Evolutionary conservation across 1,140 invertebrate genomes (phyloP), one percentile per base, ranked within the genome.

Genomic region (Cryptotermes secundus): DNA sequence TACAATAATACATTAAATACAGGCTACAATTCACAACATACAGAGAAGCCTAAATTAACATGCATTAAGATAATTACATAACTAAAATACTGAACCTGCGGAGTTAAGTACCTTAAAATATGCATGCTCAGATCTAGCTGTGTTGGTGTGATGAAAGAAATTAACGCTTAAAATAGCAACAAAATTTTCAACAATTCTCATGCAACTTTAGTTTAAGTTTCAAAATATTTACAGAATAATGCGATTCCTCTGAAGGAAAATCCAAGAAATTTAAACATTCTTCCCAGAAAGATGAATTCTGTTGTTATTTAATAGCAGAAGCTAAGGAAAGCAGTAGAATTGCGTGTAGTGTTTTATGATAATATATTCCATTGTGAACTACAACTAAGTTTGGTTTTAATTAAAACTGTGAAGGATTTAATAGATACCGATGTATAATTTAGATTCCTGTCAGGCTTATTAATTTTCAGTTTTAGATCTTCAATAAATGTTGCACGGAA

Each of bases 161-260:
- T 3, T 16, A 22, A 49, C 22, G 59, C 16, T 72, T 72, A 31
- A n/a, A 72, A 72, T 14, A 72, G 59, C 6, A 72, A n/a, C 59
- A n/a, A 31, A 72, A 72, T 4, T 72, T 16, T 12, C 45, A 19
- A 49, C 45, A 49, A 49, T 49, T 49, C 3, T 49, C 59, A 72
- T 72, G 59, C 59, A 72, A 31, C 45, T 49, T 38, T n/a, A 72
- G 26, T 72, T 72, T 72, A 59, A n/a, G 2, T 26, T 49, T 3
- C 16, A 49, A 3, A 49, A 0, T 19, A 22, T 49, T 14, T 49
- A 72, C 26, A 72, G 59, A 65, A 65, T 65, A n/a, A n/a, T 31
- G 59, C 59, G 59, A 72, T 31, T 31, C 59, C 59, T 72, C 59
- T 72, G 59, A 72, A 72, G 59, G 59, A 72, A 72, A 72, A 72